Base-by-base conservation (phyloP, 2,113 vertebrate genomes). In the Orycteropus afer region DNA sequence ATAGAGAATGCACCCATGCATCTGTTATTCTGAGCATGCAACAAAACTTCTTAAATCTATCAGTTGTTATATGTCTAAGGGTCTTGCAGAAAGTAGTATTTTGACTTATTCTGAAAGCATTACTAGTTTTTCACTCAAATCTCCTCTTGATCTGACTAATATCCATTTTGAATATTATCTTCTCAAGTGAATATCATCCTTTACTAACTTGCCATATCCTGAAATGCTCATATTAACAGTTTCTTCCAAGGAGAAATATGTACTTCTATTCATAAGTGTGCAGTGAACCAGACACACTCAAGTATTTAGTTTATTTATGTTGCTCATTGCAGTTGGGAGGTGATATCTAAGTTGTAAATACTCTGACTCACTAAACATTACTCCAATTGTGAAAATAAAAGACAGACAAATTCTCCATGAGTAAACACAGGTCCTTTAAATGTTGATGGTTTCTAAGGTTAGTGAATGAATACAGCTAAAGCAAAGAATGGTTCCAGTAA, bases 81-180 rank as follows among this genome's bases (percentile, higher is more conserved):
- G 55, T 32, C 65, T 95, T 89, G 11, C 49, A 73, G 67, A 96
- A 93, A 74, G 34, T 73, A 29, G 79, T 51, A 61, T 80, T 49
- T 47, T n/a, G 87, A 85, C 90, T 89, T 59, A 79, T 42, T 83
- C 17, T 74, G 49, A 86, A 92, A 86, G 49, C 47, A 57, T 78
- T 74, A 74, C 12, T 82, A 59, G 29, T 37, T 45, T 74, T 27
- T 69, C 91, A 61, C 63, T 92, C 57, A 63, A 90, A 63, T 40
- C 27, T 47, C 47, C 27, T 83, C 20, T 63, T 37, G 22, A 17
- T 88, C 6, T 45, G 83, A 40, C 40, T 61, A 23, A 67, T 45
- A 29, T 74, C 55, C 69, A 73, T 17, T 81, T 71, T 53, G 27
- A 79, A 27, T 51, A 74, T 87, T 37, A 78, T 71, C 63, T 92